Base-by-base conservation (phyloP, 2,113 vertebrate genomes). In the Rynchops niger region DNA sequence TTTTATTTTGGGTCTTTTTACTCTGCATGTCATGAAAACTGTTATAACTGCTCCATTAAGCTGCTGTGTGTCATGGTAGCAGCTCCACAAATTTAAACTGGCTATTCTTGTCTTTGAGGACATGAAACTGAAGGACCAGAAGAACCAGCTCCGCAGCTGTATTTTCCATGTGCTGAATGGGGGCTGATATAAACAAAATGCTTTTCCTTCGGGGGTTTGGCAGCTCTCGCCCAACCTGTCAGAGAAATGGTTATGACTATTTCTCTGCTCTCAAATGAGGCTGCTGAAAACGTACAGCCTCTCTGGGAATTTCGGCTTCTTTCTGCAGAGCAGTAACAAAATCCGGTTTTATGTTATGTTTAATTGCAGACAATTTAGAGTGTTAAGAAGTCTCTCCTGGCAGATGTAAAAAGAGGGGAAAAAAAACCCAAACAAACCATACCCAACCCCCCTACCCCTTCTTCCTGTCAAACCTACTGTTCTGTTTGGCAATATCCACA, bases 281-380 rank as follows among this genome's bases (percentile, higher is more conserved):
- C 96, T 94, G 97, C 82, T 98, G 98, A 98, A 98, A 98, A 98
- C 96, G 98, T 97, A 98, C 97, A 97, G 92, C 72, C 96, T 98
- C 97, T 96, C 70, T 84, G 97, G 98, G 98, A 98, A 98, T 98
- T 98, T 94, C 77, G 6, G 67, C 97, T 97, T 97, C 90, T 97
- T 98, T 98, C 91, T 91, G 77, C 3, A 6, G 52, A 82, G 95
- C 63, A 81, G 69, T 96, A 97, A 97, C 81, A 95, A 96, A 98
- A 97, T 94, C 89, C 0, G 9, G 53, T 96, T 98, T 96, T 58
- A 73, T 94, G 59, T 86, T 88, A 61, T 65, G 52, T 93, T 91
- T 97, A 98, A 98, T 97, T 98, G 95, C 74, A 96, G 93, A 42
- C 32, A 89, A 74, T 96, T 96, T 94, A 27, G 65, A 96, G 84